Conservation (phyloP, 2,888 invertebrate species). For the Azorinus chamasolen region DNA sequence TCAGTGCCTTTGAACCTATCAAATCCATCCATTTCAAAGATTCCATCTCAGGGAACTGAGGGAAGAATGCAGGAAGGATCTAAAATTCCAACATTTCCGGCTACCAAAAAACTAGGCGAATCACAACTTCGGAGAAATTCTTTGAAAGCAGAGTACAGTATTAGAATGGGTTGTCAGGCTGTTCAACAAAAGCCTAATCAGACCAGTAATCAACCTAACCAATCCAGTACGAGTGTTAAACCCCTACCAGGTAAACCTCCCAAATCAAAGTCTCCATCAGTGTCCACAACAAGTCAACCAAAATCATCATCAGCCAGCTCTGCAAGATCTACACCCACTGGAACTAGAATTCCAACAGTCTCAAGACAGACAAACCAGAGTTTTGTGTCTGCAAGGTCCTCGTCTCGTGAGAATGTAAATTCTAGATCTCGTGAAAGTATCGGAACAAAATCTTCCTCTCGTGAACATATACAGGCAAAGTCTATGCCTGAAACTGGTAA, state of each 20-base stretch:
- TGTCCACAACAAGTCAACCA: constrained; percentile 39
- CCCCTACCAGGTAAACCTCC: constrained; percentile 17
- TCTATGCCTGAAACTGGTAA: constrained; percentile 1
- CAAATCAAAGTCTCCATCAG: constrained; percentile 38
- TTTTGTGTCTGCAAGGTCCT: not conserved
- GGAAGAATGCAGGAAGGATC: constrained; percentile 27
- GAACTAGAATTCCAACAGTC: constrained; percentile 50
- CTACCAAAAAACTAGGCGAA: constrained; percentile 28
- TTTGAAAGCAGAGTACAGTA: constrained; percentile 65
- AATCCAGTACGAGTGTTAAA: constrained; percentile 6
- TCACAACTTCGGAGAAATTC: constrained; percentile 44
- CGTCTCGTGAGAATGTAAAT: not conserved
- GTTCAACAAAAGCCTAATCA: constrained; percentile 1
- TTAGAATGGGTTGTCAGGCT: constrained; percentile 64
- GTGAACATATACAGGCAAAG: constrained; percentile 17
- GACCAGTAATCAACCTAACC: too few species aligned
- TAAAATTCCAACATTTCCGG: constrained; percentile 40
- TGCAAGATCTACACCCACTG: constrained; percentile 38
- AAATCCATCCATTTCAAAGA: constrained; percentile 43
- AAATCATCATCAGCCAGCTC: constrained; percentile 40
- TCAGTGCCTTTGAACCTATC: constrained; percentile 51
- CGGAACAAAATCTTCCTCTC: constrained; percentile 1
- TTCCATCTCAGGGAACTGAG: constrained; percentile 32
- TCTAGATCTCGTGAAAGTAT: constrained; percentile 11
- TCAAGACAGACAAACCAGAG: constrained; percentile 8